phyloP scores from a whole-genome alignment of 2,888 invertebrate genomes.

The Nipponacmea schrenckii region DNA sequence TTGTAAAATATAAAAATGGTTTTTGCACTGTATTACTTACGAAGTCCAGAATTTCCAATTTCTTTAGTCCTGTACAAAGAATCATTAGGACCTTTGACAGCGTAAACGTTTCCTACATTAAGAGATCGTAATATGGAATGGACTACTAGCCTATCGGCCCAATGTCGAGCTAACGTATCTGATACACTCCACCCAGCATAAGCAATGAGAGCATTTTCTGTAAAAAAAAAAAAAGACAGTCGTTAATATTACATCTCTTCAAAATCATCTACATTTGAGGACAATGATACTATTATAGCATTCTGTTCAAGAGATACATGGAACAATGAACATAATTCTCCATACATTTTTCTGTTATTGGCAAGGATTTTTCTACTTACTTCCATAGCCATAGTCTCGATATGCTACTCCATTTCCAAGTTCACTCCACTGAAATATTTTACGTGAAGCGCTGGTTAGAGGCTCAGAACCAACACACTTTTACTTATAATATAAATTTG shows the following conservation, averaged over 20 bases:
- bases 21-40: too few relatives aligned
- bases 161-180: slow-evolving; percentile 13
- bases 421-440: slow-evolving; percentile 11
- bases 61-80: slow-evolving; percentile 3
- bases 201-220: slow-evolving; percentile 11
- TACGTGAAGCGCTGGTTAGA: too few relatives aligned
- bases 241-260: too few relatives aligned
- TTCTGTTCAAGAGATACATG: too few relatives aligned
- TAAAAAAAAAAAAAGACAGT: background rate
- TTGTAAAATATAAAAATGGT: too few relatives aligned
- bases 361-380: background rate
- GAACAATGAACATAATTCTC: background rate
- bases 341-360: too few relatives aligned
- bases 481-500: too few relatives aligned
- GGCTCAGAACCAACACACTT: too few relatives aligned
- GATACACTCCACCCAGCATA: slow-evolving; percentile 19
- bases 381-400: slow-evolving; percentile 12
- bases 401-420: slow-evolving; percentile 13
- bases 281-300: too few relatives aligned
- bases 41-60: slow-evolving; percentile 16
- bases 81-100: slow-evolving; percentile 22
- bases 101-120: slow-evolving; percentile 18
- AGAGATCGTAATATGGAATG: slow-evolving; percentile 4
- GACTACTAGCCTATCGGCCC: slow-evolving; percentile 16
- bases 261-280: too few relatives aligned